Evolutionary conservation across 2,113 vertebrate species (phyloP).

Genomic region (Piaya cayana): DNA sequence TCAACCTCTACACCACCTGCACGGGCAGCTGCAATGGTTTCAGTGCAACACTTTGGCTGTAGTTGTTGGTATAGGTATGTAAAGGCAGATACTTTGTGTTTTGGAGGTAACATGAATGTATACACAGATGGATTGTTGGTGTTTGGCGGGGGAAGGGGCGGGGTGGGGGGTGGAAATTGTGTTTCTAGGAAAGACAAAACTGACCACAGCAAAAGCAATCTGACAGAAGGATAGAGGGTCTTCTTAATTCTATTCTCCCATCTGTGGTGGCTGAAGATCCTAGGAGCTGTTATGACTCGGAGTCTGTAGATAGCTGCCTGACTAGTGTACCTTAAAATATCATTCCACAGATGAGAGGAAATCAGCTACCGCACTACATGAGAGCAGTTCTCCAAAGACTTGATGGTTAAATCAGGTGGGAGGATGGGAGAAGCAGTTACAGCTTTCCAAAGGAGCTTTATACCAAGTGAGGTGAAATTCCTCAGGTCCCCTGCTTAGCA

Average conservation of each 20-base stretch:
- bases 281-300: background rate
- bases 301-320: background rate
- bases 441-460: background rate
- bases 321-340: fast-evolving
- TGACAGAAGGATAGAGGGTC: background rate
- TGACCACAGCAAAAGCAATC: background rate
- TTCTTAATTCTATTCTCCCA: background rate
- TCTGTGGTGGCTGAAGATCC: background rate
- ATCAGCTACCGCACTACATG: background rate
- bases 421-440: background rate
- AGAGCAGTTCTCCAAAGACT: background rate
- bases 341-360: background rate
- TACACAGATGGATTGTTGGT: background rate
- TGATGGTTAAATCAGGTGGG: background rate
- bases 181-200: constrained; percentile 2
- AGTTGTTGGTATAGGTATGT: background rate
- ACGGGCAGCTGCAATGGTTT: background rate
- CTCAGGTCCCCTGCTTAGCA: background rate
- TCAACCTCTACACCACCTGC: background rate
- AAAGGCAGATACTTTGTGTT: background rate
- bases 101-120: background rate
- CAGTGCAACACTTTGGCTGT: background rate
- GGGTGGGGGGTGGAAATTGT: background rate
- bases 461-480: background rate
- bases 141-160: no score